Percentiles rank a stretch among this genome's conserved stretches.
phyloP scores from a whole-genome alignment of 2,113 vertebrate genomes.

The Phyllostomus discolor region DNA sequence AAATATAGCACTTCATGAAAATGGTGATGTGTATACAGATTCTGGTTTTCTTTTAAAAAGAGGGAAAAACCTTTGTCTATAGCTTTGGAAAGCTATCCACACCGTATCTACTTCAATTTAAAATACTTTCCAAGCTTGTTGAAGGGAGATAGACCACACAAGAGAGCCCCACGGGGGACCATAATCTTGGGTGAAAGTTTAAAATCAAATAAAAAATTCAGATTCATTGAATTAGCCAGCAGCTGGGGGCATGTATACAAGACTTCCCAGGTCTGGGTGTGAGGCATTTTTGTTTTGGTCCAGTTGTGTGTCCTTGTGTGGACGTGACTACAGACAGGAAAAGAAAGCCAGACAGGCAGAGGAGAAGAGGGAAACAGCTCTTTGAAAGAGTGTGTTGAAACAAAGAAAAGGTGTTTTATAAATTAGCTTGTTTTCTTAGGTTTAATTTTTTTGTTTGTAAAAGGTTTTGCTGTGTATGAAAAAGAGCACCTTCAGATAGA shows the following conservation, averaged over 20 bases:
- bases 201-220: slow-evolving; percentile 37
- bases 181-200: neutral
- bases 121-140: neutral
- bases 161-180: neutral
- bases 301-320: neutral
- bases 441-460: neutral
- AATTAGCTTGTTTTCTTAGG: neutral
- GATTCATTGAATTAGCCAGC: slow-evolving; percentile 17
- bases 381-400: neutral
- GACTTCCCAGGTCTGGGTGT: neutral
- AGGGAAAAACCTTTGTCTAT: neutral
- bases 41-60: slow-evolving; percentile 51
- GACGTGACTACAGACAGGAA: neutral
- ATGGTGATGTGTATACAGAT: slow-evolving; percentile 69
- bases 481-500: neutral
- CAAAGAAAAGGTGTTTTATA: neutral
- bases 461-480: neutral
- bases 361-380: neutral
- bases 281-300: neutral
- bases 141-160: neutral
- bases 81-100: neutral
- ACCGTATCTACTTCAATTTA: neutral
- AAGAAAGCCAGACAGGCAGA: neutral
- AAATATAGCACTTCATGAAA: slow-evolving; percentile 69
- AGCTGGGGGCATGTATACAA: neutral